Conservation (phyloP, 2,888 invertebrate genomes). For the Apamea monoglypha region DNA sequence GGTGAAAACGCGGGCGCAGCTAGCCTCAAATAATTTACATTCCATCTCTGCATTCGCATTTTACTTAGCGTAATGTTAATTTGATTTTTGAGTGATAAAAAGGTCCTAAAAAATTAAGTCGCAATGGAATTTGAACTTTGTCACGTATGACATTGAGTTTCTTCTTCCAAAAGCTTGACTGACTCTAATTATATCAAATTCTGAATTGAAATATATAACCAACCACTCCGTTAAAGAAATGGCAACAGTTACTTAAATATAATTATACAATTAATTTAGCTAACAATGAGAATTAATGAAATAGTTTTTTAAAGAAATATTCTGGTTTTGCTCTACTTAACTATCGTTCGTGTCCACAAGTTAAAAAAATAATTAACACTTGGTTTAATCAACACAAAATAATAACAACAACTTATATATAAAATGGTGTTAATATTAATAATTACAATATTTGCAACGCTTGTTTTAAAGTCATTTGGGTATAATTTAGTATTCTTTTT, state of each 20-base stretch:
- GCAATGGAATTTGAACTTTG: background rate
- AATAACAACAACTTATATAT: background rate
- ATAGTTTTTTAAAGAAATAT: background rate
- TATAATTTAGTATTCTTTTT: constrained; percentile 14
- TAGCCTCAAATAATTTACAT: background rate
- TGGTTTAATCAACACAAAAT: background rate
- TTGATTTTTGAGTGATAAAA: background rate
- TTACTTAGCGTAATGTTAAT: background rate
- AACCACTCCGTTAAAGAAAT: background rate
- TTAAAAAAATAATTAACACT: background rate
- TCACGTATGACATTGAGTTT: background rate
- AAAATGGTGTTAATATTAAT: background rate
- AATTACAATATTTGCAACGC: constrained; percentile 31
- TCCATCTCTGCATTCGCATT: background rate
- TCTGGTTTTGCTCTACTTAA: constrained; percentile 11
- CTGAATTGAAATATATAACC: background rate
- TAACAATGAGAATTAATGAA: background rate
- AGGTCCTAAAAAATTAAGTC: background rate
- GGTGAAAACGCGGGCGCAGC: too few relatives aligned
- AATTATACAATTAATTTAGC: constrained; percentile 5
- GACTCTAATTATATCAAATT: background rate
- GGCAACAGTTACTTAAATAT: constrained; percentile 8
- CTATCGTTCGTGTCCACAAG: background rate
- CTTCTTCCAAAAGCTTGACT: background rate
- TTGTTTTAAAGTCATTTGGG: constrained; percentile 24